These are phyloP conservation scores for Drosophila prosaltans DNA, from an alignment of 1,140 invertebrate species.

Conservation along the genomic window DNA sequence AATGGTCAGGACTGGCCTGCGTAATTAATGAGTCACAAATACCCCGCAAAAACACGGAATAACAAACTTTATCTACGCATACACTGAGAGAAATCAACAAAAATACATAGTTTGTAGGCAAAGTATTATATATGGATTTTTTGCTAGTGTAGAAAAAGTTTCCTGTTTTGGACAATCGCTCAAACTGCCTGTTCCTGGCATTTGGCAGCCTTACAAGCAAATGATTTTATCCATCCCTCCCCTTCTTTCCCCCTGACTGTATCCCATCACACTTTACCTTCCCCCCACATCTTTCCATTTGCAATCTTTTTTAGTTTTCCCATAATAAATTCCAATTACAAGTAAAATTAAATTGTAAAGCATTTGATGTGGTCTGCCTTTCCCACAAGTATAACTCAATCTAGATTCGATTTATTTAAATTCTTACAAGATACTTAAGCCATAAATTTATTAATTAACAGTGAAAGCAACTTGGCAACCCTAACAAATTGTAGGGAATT, in stretches of 20 bases:
- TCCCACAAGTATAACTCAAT: conserved; percentile 49
- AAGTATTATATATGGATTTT: not conserved
- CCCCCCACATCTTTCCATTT: conserved; percentile 26
- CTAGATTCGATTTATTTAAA: conserved; percentile 60
- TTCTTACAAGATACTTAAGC: conserved; percentile 18
- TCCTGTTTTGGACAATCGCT: conserved; percentile 60
- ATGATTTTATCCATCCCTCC: conserved; percentile 61
- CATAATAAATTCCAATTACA: conserved; percentile 44
- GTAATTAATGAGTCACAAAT: conserved; percentile 77
- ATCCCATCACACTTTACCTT: not conserved
- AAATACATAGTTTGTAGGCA: not conserved
- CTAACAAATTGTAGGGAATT: conserved; percentile 57
- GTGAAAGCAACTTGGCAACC: conserved; percentile 39
- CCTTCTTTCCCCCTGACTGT: no score
- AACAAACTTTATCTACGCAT: conserved; percentile 60
- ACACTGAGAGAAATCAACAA: conserved; percentile 13
- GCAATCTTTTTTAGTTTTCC: conserved; percentile 15
- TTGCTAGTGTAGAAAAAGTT: conserved; percentile 51
- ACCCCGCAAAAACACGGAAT: conserved; percentile 35
- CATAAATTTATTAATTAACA: conserved; percentile 48
- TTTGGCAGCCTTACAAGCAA: conserved; percentile 71
- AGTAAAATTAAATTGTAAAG: conserved; percentile 43
- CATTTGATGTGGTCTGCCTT: not conserved
- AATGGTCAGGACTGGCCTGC: conserved; percentile 49
- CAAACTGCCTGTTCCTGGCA: conserved; percentile 52